These are phyloP conservation scores for Xenus cinereus DNA, from an alignment of 2,113 vertebrate species.

Conservation along the genomic window DNA sequence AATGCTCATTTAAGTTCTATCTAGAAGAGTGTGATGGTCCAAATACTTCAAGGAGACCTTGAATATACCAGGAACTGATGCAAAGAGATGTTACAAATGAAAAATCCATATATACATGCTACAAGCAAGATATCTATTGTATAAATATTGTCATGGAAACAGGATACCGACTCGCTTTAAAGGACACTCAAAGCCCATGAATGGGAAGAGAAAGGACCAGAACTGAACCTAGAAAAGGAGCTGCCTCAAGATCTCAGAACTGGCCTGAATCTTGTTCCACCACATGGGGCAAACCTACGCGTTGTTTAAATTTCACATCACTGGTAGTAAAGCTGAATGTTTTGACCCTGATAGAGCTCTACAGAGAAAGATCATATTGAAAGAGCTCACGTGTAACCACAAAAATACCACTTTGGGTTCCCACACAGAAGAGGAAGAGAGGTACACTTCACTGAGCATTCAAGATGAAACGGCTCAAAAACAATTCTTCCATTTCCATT, in stretches of 20 bases:
- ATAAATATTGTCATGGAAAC: constrained; percentile 71
- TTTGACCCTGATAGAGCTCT: background rate
- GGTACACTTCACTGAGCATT: background rate
- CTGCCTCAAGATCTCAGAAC: background rate
- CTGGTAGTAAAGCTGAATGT: background rate
- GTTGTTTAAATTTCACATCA: background rate
- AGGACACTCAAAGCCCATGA: background rate
- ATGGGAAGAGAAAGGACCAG: background rate
- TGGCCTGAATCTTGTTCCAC: background rate
- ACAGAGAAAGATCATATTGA: background rate
- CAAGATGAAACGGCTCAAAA: background rate
- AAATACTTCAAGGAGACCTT: background rate
- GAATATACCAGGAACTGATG: background rate
- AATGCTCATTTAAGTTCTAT: background rate
- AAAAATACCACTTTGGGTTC: fast-evolving
- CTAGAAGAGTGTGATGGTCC: background rate
- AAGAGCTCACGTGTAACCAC: background rate
- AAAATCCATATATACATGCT: background rate
- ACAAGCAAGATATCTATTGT: background rate
- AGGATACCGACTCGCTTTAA: background rate
- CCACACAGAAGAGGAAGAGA: background rate
- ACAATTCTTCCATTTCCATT: background rate
- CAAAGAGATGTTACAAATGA: background rate
- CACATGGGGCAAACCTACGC: fast-evolving
- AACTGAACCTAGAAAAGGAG: background rate